Conservation (phyloP, 2,797 vertebrate genomes). For the Cryptoblepharus egeriae region DNA sequence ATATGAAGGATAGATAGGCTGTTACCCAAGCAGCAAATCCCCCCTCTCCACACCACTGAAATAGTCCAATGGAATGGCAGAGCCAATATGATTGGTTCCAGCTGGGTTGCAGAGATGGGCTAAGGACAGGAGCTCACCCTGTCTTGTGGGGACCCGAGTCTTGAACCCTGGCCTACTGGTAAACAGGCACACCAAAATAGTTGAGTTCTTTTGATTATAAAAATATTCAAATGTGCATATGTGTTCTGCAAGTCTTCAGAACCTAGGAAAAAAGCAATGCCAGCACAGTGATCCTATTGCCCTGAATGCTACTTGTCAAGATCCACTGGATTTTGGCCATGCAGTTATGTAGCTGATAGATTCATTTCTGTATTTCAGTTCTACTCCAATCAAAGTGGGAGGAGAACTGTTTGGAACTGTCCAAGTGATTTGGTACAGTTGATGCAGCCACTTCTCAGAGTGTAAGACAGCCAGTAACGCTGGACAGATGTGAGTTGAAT, state of each 20-base stretch:
- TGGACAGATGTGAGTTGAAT: neutral
- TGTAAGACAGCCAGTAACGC: no score
- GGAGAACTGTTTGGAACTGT: neutral
- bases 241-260: neutral
- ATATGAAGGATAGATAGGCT: no score
- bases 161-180: no score
- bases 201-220: neutral
- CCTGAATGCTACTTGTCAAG: neutral
- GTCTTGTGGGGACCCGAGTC: no score
- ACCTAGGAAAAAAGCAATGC: neutral
- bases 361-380: neutral
- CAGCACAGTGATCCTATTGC: no score
- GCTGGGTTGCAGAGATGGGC: no score
- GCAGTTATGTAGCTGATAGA: neutral
- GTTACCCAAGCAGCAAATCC: no score
- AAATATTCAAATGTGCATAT: neutral
- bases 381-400: neutral
- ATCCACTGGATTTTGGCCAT: neutral
- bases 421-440: no score
- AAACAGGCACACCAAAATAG: neutral
- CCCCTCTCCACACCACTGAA: no score
- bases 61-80: no score
- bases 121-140: no score
- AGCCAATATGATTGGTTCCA: no score
- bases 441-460: neutral